Conservation (phyloP, 2,797 vertebrate species). For the Aeoliscus strigatus region DNA sequence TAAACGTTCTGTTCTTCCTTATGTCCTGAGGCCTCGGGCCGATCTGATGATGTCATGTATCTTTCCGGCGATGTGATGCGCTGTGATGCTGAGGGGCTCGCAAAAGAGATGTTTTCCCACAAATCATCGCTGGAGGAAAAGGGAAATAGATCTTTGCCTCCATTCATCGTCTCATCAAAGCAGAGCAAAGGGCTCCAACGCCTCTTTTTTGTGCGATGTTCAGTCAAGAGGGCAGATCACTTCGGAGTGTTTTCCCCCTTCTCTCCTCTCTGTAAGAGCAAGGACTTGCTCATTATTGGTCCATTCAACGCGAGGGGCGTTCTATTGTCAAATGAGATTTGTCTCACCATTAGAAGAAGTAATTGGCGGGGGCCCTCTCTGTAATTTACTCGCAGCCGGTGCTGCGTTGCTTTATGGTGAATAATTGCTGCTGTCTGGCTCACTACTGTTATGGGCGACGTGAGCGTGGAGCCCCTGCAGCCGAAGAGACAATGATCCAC, state of each 20-base stretch:
- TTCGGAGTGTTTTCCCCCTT: slow-evolving; percentile 36
- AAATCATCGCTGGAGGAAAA: too few species aligned
- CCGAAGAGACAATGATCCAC: slow-evolving; percentile 28
- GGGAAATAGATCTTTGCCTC: too few species aligned
- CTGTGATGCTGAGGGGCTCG: too few species aligned
- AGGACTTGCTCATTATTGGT: slow-evolving; percentile 62
- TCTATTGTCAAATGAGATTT: slow-evolving; percentile 69
- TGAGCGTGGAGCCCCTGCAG: slow-evolving; percentile 38
- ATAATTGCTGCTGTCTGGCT: slow-evolving; percentile 68
- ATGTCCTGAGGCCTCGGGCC: slow-evolving; percentile 17
- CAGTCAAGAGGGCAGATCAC: slow-evolving; percentile 36
- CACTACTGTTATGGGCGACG: slow-evolving; percentile 47
- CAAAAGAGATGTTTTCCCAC: too few species aligned
- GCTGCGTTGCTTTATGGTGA: slow-evolving; percentile 63
- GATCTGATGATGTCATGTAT: slow-evolving; percentile 35
- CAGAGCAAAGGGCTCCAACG: too few species aligned
- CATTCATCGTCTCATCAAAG: too few species aligned
- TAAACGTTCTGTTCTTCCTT: slow-evolving; percentile 10
- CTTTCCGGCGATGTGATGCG: slow-evolving; percentile 5
- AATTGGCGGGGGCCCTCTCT: slow-evolving; percentile 62
- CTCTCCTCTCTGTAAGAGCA: slow-evolving; percentile 27
- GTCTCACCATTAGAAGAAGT: slow-evolving; percentile 66
- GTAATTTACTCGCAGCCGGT: slow-evolving; percentile 65
- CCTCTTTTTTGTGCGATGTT: slow-evolving; percentile 14
- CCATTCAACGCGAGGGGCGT: slow-evolving; percentile 55